A percentile compares a stretch with the other conserved stretches of the same genome.
phyloP scores from a whole-genome alignment of 1,140 invertebrate genomes.

The Lethrus apterus region DNA sequence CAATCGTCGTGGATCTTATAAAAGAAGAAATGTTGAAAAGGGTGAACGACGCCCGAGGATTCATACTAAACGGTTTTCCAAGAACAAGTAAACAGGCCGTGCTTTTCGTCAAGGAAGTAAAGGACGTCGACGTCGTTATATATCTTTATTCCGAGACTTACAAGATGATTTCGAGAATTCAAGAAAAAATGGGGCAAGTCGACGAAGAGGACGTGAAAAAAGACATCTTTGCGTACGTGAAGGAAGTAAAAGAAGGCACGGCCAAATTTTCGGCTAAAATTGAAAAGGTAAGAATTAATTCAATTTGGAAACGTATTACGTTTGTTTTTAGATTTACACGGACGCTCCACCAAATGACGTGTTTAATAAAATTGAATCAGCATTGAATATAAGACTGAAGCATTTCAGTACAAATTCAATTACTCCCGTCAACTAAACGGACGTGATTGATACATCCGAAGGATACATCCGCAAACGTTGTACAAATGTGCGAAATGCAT shows the following conservation, averaged over 20 bases:
- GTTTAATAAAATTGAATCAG: conserved; percentile 20
- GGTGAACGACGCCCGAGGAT: conserved; percentile 17
- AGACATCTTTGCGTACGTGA: conserved; percentile 19
- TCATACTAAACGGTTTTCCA: conserved; percentile 26
- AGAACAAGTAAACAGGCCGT: conserved; percentile 24
- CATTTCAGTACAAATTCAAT: no score
- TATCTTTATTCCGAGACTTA: conserved; percentile 22
- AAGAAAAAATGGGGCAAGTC: conserved; percentile 13
- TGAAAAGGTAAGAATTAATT: conserved; percentile 19
- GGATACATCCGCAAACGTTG: conserved; percentile 2
- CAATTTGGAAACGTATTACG: not conserved
- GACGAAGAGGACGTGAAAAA: conserved; percentile 19
- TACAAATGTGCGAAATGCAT: conserved; percentile 4
- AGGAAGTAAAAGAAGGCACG: conserved; percentile 22
- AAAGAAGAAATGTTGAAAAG: conserved; percentile 26
- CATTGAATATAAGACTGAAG: conserved; percentile 23
- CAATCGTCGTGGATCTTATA: conserved; percentile 25
- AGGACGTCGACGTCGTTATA: conserved; percentile 24
- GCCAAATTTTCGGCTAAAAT: conserved; percentile 21
- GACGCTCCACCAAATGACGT: conserved; percentile 16
- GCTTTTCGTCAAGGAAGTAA: conserved; percentile 28
- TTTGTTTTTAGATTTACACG: conserved; percentile 15
- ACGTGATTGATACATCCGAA: conserved; percentile 42
- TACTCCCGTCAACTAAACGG: no score
- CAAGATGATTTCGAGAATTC: conserved; percentile 17